phyloP scores from a whole-genome alignment of 2,797 vertebrate genomes.

The Oreortyx pictus region DNA sequence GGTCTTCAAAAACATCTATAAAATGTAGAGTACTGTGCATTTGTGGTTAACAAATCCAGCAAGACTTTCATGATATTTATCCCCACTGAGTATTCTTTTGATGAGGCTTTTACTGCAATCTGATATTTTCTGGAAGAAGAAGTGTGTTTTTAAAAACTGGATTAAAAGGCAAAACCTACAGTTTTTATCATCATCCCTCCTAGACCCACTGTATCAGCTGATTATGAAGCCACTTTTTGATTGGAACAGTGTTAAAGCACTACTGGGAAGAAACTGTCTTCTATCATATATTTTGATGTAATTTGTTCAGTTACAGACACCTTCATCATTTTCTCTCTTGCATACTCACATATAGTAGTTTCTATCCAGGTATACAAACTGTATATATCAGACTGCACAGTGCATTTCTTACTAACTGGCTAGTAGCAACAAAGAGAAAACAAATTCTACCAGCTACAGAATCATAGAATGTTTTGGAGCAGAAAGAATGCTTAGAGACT shows the following conservation, averaged over 20 bases:
- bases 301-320: neutral
- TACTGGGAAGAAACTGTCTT: neutral
- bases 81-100: conserved; percentile 52
- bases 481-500: neutral
- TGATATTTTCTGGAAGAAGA: conserved; percentile 55
- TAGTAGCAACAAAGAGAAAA: neutral
- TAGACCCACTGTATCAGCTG: neutral
- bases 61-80: conserved; percentile 67
- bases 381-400: neutral
- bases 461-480: neutral
- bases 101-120: conserved; percentile 50
- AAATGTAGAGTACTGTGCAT: conserved; percentile 42
- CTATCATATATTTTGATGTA: neutral
- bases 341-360: neutral
- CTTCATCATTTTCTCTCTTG: neutral
- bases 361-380: neutral
- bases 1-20: conserved; percentile 59
- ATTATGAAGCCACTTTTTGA: neutral
- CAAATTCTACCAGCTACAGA: neutral
- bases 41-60: conserved; percentile 64
- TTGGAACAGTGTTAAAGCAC: neutral
- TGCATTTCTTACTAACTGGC: neutral
- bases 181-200: neutral
- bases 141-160: neutral
- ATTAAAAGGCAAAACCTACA: neutral